Percentiles rank a stretch among this genome's conserved stretches.
These are phyloP conservation scores for Syngnathus acus DNA, from an alignment of 2,797 vertebrate species.

Conservation along the genomic window DNA sequence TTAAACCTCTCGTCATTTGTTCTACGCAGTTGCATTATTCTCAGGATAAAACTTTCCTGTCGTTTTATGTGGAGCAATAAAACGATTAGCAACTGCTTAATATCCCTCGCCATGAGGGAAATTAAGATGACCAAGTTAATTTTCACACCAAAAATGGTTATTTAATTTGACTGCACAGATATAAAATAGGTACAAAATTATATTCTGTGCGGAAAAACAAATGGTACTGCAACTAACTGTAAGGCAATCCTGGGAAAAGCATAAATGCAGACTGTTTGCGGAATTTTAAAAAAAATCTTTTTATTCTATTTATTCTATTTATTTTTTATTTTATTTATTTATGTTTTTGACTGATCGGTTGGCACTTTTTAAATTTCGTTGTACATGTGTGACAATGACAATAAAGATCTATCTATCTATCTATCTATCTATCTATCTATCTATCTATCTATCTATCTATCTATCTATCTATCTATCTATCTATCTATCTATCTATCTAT, in stretches of 20 bases:
- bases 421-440: too few species aligned
- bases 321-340: too few species aligned
- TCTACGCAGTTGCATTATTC: conserved; percentile 10
- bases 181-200: conserved; percentile 4
- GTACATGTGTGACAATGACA: too few species aligned
- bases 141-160: conserved; percentile 24
- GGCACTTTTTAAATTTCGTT: too few species aligned
- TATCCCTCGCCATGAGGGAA: conserved; percentile 30
- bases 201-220: neutral
- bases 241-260: neutral
- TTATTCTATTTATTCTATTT: too few species aligned
- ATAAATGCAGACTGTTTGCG: neutral
- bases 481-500: too few species aligned
- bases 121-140: conserved; percentile 28
- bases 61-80: conserved; percentile 33
- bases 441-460: too few species aligned
- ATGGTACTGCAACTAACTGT: neutral
- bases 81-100: conserved; percentile 31
- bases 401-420: too few species aligned
- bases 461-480: too few species aligned
- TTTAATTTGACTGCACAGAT: conserved; percentile 26
- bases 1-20: conserved; percentile 7
- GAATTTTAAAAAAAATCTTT: neutral
- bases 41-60: conserved; percentile 26
- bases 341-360: too few species aligned